phyloP scores from a whole-genome alignment of 2,113 vertebrate species.

The Pycnonotus jocosus region DNA sequence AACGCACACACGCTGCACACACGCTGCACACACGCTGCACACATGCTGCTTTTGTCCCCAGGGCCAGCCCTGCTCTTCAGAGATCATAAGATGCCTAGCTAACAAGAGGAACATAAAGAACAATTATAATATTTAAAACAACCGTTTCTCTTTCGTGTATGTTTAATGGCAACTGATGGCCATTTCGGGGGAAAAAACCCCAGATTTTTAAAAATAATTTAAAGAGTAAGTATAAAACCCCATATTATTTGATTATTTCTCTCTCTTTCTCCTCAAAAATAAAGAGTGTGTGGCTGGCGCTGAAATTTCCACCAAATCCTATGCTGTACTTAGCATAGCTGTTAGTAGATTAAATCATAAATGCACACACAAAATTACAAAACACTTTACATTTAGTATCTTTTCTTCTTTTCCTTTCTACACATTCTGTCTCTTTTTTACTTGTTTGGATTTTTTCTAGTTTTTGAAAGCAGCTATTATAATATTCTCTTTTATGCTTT shows the following conservation, averaged over 20 bases:
- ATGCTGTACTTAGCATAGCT: neutral
- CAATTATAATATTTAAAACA: neutral
- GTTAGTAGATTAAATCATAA: slow-evolving; percentile 11
- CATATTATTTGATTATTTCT: neutral
- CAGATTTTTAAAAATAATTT: neutral
- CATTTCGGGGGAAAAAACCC: neutral
- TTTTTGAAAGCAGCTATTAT: neutral
- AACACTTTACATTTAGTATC: neutral
- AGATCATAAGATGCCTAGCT: neutral
- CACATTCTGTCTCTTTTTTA: neutral
- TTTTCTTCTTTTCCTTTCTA: neutral
- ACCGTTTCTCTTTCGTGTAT: neutral
- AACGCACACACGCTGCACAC: neutral
- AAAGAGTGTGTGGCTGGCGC: neutral
- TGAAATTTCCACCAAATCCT: neutral
- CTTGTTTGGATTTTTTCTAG: neutral
- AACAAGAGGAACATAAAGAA: neutral
- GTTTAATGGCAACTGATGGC: neutral
- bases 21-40: neutral
- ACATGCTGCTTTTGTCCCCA: neutral
- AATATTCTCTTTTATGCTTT: neutral
- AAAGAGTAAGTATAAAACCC: neutral
- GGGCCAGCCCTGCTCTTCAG: neutral
- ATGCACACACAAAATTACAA: neutral
- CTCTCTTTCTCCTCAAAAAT: neutral